Conservation (phyloP, 2,888 invertebrate species). For the Alsophila aescularia region DNA sequence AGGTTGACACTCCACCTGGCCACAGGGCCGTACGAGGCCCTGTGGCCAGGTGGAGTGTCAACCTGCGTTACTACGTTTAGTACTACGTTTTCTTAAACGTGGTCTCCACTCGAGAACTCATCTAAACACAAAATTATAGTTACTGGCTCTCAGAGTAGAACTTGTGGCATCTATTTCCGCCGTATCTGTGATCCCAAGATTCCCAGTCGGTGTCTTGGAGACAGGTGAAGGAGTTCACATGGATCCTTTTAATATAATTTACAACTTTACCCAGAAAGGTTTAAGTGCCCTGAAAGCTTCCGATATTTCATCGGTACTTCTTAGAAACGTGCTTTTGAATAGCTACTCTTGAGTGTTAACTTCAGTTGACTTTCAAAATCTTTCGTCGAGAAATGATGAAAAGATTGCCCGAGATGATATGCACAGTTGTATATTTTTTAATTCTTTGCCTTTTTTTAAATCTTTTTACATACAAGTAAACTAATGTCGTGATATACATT, state of each 20-base stretch:
- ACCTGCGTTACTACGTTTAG: too few relatives aligned
- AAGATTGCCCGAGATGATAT: conserved; percentile 3
- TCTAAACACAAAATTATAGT: too few relatives aligned
- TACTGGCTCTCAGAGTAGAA: too few relatives aligned
- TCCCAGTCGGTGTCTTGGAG: conserved; percentile 1
- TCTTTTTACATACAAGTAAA: too few relatives aligned
- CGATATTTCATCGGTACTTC: conserved; percentile 39
- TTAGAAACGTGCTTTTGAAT: conserved; percentile 34
- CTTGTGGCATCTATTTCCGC: too few relatives aligned
- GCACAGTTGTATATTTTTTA: not conserved
- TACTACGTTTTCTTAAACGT: too few relatives aligned
- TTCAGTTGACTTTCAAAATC: conserved; percentile 26
- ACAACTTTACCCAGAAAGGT: conserved; percentile 54
- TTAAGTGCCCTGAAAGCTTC: conserved; percentile 48
- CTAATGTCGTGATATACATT: too few relatives aligned
- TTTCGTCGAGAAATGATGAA: conserved; percentile 16
- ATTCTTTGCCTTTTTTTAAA: not conserved
- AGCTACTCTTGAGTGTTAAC: conserved; percentile 29
- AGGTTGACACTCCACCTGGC: too few relatives aligned
- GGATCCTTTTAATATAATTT: conserved; percentile 57
- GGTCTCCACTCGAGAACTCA: too few relatives aligned
- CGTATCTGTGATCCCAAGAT: too few relatives aligned
- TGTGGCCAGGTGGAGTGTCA: too few relatives aligned
- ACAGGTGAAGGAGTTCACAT: conserved; percentile 56
- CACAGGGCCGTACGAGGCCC: too few relatives aligned